Evolutionary conservation across 1,140 invertebrate genomes (phyloP).

Genomic region (Thaumatotibia leucotreta): DNA sequence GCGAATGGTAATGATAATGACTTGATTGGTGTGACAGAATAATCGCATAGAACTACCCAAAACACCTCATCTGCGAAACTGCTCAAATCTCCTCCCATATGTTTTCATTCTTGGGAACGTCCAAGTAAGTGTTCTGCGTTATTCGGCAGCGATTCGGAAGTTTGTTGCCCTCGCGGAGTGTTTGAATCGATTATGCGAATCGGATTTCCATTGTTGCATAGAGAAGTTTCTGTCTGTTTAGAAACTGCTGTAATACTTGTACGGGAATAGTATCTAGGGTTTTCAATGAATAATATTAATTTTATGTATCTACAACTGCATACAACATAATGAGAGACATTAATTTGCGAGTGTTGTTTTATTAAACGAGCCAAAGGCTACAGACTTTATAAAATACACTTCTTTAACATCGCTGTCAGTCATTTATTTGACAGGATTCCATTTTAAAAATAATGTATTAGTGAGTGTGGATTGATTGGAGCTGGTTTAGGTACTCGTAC

Average conservation of each 20-base stretch:
- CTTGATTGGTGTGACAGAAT: too few relatives aligned
- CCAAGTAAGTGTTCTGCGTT: slow-evolving; percentile 28
- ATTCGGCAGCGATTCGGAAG: slow-evolving; percentile 26
- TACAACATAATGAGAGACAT: background rate
- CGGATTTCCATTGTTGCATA: slow-evolving; percentile 9
- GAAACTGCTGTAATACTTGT: background rate
- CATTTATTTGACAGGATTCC: too few relatives aligned
- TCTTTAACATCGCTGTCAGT: too few relatives aligned
- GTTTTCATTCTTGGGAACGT: slow-evolving; percentile 29
- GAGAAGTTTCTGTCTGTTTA: background rate
- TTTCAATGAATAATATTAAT: too few relatives aligned
- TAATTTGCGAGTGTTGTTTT: background rate
- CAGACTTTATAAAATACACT: too few relatives aligned
- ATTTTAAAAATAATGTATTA: too few relatives aligned
- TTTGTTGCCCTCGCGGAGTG: slow-evolving; percentile 2
- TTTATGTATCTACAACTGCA: background rate
- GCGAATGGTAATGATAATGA: too few relatives aligned
- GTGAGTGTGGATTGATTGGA: too few relatives aligned
- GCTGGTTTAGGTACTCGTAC: too few relatives aligned
- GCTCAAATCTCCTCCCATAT: slow-evolving; percentile 20
- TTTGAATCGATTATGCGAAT: slow-evolving; percentile 13
- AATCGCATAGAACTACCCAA: too few relatives aligned
- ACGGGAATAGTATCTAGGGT: background rate
- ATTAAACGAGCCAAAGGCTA: too few relatives aligned
- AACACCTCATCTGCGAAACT: too few relatives aligned